A percentile compares a stretch with the other conserved stretches of the same genome.
phyloP scores from a whole-genome alignment of 1,140 invertebrate genomes.

The Drosophila kepulauana region DNA sequence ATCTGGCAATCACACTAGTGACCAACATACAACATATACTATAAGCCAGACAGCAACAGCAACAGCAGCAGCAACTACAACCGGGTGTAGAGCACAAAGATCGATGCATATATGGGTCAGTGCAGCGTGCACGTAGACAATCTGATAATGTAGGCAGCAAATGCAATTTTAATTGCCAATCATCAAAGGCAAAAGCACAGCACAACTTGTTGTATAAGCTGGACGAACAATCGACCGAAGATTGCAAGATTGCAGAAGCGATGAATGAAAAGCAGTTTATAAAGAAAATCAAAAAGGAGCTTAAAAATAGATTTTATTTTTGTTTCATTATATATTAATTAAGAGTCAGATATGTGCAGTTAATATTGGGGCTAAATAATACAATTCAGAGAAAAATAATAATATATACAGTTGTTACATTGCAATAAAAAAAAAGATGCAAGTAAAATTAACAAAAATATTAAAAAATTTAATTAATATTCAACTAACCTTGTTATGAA shows the following conservation, averaged over 20 bases:
- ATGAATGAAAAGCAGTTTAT: neutral
- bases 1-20: slow-evolving; percentile 63
- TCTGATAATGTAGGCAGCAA: slow-evolving; percentile 60
- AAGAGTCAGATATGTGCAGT: no score
- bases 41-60: slow-evolving; percentile 23
- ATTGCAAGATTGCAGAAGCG: neutral
- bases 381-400: no score
- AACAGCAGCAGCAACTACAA: slow-evolving; percentile 28
- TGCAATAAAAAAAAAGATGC: no score
- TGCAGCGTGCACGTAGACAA: slow-evolving; percentile 47
- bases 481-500: no score
- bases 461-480: no score
- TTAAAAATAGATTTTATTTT: neutral
- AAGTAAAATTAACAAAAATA: no score
- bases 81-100: slow-evolving; percentile 49
- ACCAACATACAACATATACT: slow-evolving; percentile 50
- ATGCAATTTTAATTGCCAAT: slow-evolving; percentile 75
- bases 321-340: no score
- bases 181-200: slow-evolving; percentile 33
- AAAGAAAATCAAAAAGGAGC: neutral
- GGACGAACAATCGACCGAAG: neutral
- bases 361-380: no score
- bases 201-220: slow-evolving; percentile 34
- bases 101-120: slow-evolving; percentile 63
- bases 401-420: no score